Base-by-base conservation (phyloP, 2,888 invertebrate genomes). In the Dicycla oo region DNA sequence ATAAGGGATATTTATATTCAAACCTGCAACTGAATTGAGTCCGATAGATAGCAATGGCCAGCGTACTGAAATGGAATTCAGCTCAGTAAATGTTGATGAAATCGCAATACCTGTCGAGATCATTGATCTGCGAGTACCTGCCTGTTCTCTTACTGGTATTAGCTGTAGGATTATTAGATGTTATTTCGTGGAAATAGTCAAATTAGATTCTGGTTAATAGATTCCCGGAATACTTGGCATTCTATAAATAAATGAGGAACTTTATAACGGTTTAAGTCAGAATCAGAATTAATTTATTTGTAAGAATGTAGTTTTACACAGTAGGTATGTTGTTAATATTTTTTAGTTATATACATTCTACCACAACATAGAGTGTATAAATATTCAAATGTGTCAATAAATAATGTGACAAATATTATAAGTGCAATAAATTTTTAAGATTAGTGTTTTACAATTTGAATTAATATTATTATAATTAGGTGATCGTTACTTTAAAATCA, bases 51-150 rank as follows among this genome's bases (percentile, higher is more conserved):
- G 7, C 60, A 58, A 51, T 70, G 57, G 51, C 54, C 58, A 51
- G 38, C 45, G 45, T 43, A 49, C 34, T 26, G 56, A 71, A 65
- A 68, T 38, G 60, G 72, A 75, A 71, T 71, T 76, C 53, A 68
- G 30, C 53, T 80, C 38, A 20, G 54, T 72, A 67, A 80, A 76
- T 80, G 47, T 80, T 64, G 71, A 80, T 71, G 76, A 72, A 80
- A 72, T 76, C 79, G 67, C 76, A 80, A 69, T 68, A 63, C 38
- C 65, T 63, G 66, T 47, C 54, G 26, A 69, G 65, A 63, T 60
- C 75, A 69, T 56, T 66, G 79, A 57, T 73, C 73, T 69, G 47
- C 49, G 15, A 73, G 49, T 40, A 49, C 15, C 47, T 43, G 30
- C 2, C 53, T 45, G 58, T 53, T 67, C 23, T 67, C 53, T 60